A percentile compares a stretch with the other conserved stretches of the same genome.
Evolutionary conservation across 2,113 vertebrate species (phyloP).

Genomic region (Aepyceros melampus): DNA sequence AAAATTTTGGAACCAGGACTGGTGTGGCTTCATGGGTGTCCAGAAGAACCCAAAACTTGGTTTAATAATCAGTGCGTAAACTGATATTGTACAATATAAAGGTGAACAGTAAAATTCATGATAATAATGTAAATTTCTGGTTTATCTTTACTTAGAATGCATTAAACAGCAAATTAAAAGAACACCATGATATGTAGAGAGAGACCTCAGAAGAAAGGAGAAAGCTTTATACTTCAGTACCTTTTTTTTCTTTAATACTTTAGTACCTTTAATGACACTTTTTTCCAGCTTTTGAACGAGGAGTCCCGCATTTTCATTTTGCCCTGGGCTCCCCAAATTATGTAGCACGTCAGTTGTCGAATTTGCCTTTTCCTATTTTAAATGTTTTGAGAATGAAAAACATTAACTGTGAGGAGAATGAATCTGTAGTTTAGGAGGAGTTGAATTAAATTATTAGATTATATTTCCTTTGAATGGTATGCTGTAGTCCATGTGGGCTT

Average conservation of each 20-base stretch:
- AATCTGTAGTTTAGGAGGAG: not conserved
- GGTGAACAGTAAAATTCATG: slow-evolving; percentile 24
- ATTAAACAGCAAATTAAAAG: slow-evolving; percentile 31
- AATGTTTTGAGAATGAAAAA: slow-evolving; percentile 38
- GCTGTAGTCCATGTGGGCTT: not conserved
- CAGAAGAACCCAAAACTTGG: not conserved
- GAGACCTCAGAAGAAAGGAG: slow-evolving; percentile 36
- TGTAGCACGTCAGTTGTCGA: not conserved
- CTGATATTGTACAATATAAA: not conserved
- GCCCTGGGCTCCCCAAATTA: not conserved
- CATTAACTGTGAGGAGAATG: slow-evolving; percentile 12
- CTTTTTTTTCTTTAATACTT: not conserved
- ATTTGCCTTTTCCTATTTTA: slow-evolving; percentile 5
- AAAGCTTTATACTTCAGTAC: slow-evolving; percentile 27
- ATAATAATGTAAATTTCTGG: slow-evolving; percentile 24
- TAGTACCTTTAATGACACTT: not conserved
- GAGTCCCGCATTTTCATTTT: not conserved
- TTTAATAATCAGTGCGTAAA: slow-evolving; percentile 29
- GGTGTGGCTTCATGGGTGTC: slow-evolving; percentile 2
- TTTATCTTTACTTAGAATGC: slow-evolving; percentile 23
- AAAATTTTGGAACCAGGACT: slow-evolving; percentile 16
- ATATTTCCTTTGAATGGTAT: slow-evolving; percentile 19
- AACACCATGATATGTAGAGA: not conserved
- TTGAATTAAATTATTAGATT: slow-evolving; percentile 18
- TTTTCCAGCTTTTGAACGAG: not conserved